Evolutionary conservation across 1,140 invertebrate species (phyloP), one percentile per base, ranked within the genome.

Genomic region (Tetramorium parvispinum): DNA sequence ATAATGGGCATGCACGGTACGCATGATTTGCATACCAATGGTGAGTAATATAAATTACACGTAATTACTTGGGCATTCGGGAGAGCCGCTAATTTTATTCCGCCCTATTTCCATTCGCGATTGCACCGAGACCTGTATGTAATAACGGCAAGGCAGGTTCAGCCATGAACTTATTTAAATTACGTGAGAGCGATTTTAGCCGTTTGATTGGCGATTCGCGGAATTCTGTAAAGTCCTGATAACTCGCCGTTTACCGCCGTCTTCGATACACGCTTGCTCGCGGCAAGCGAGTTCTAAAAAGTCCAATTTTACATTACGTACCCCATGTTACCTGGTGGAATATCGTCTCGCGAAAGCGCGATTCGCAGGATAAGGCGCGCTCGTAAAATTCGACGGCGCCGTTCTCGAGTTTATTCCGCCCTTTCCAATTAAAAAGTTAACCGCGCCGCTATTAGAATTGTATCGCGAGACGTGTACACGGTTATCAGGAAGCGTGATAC

Each of bases 1-100:
- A 88, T 87, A 68, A 89, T 88, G 90, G 89, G 89, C 91, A 92
- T 90, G 90, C 87, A 91, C 87, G 92, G 88, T 88, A 86, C 88
- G 83, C 89, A 75, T 46, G 89, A 95, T 95, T 95, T 95, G 92
- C 95, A 95, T 95, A 91, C 94, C 95, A 95, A 95, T 95, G 92
- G 92, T 88, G 91, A 94, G 94, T 95, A 95, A 95, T 95, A 95
- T 95, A 95, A 95, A 95, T 95, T 95, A 95, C 93, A 94, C 91
- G 93, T 93, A 95, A 95, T 95, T 95, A 95, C 94, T 92, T 87
- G 88, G 83, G 71, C 88, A 89, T 93, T 93, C 93, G 90, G 92
- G 91, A 92, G 90, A 91, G 91, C 92, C 87, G 91, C 92, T 91
- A 92, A 94, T 94, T 94, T 94, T 93, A 94, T 93, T 93, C 91